phyloP scores from a whole-genome alignment of 1,140 invertebrate species.

The Drosophila lacteicornis region DNA sequence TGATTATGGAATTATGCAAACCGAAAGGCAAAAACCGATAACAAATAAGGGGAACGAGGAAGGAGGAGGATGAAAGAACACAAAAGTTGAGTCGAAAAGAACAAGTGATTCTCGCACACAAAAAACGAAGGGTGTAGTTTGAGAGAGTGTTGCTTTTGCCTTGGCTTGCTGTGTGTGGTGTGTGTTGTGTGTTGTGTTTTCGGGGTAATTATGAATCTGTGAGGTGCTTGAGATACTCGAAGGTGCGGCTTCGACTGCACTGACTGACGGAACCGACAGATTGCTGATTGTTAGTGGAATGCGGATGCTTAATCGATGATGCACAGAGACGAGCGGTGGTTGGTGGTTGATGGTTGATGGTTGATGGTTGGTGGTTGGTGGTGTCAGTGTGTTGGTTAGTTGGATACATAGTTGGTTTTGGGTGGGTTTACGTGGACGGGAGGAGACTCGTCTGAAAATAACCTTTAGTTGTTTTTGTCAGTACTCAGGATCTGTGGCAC shows the following conservation, averaged over 20 bases:
- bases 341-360: conserved; percentile 36
- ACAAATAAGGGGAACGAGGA: conserved; percentile 2
- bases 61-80: conserved; percentile 32
- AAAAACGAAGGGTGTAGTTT: conserved; percentile 48
- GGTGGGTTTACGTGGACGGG: conserved; percentile 15
- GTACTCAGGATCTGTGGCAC: conserved; percentile 55
- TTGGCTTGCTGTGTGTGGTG: conserved; percentile 26
- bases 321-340: conserved; percentile 8
- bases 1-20: conserved; percentile 19
- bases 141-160: conserved; percentile 48
- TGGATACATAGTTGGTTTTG: conserved; percentile 25
- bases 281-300: conserved; percentile 43
- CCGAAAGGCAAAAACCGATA: conserved; percentile 7
- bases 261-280: conserved; percentile 50
- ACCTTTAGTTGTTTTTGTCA: conserved; percentile 63
- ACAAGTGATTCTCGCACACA: conserved; percentile 39
- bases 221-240: conserved; percentile 44
- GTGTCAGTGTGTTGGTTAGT: conserved; percentile 45
- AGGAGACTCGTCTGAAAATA: conserved; percentile 65
- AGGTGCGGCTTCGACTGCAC: conserved; percentile 14
- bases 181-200: conserved; percentile 13
- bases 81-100: conserved; percentile 29
- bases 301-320: conserved; percentile 51
- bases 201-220: conserved; percentile 63
- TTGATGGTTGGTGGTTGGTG: conserved; percentile 33